These are phyloP conservation scores for Lagodon rhomboides DNA, from an alignment of 2,797 vertebrate genomes.

Conservation along the genomic window DNA sequence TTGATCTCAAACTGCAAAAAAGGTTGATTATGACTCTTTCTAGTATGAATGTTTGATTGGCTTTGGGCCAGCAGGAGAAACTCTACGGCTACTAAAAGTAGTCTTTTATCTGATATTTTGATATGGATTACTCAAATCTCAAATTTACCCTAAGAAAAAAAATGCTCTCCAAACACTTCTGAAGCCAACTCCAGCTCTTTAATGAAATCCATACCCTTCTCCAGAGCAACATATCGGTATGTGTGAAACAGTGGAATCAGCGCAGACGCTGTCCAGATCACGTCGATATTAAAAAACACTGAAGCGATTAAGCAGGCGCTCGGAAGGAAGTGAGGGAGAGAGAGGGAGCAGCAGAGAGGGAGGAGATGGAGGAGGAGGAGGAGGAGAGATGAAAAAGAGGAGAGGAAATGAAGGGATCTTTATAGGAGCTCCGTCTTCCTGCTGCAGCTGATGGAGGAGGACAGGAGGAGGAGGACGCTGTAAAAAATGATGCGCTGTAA, in stretches of 20 bases:
- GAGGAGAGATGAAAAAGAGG: constrained; percentile 75
- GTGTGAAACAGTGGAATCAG: background rate
- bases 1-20: too few relatives aligned
- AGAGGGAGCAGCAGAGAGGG: constrained; percentile 77
- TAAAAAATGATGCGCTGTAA: constrained; percentile 17
- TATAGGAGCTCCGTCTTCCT: constrained; percentile 62
- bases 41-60: too few relatives aligned
- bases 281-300: constrained; percentile 35
- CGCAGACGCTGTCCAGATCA: constrained; percentile 15
- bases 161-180: background rate
- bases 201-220: background rate
- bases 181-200: too few relatives aligned
- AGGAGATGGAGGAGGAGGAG: constrained; percentile 76
- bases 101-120: background rate
- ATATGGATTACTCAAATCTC: too few relatives aligned
- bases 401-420: constrained; percentile 84
- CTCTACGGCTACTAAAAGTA: too few relatives aligned
- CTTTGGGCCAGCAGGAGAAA: too few relatives aligned
- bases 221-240: background rate
- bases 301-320: constrained; percentile 31
- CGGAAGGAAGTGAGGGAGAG: constrained; percentile 64
- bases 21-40: too few relatives aligned
- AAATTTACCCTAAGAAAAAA: too few relatives aligned
- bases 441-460: constrained; percentile 35
- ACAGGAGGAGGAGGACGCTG: constrained; percentile 21